phyloP scores from a whole-genome alignment of 2,113 vertebrate genomes.

The Meriones unguiculatus region DNA sequence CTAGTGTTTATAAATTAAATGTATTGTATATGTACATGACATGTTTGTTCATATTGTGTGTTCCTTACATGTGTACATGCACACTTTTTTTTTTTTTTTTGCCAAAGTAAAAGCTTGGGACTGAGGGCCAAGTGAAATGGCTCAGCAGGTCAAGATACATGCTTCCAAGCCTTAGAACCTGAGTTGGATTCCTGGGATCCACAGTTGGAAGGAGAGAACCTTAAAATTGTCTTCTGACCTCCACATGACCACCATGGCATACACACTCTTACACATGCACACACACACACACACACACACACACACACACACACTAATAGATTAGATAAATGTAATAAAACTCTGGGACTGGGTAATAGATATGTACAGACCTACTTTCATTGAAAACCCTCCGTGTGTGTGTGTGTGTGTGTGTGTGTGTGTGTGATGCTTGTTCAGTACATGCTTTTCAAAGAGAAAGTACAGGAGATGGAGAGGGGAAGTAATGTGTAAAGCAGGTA shows the following conservation, averaged over 20 bases:
- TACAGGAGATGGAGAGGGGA: not conserved
- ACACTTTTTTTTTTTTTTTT: not conserved
- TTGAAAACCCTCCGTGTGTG: not conserved
- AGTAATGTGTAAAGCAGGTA: not conserved
- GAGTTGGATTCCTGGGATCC: not conserved
- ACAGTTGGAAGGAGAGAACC: not conserved
- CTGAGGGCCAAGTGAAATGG: not conserved
- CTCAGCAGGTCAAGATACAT: not conserved
- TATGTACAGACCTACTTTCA: not conserved
- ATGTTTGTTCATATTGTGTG: not conserved
- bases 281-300: not conserved
- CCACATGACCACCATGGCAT: not conserved
- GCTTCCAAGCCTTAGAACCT: not conserved
- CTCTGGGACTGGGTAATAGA: not conserved
- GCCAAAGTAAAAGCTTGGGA: not conserved
- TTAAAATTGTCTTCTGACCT: not conserved
- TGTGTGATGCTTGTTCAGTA: not conserved
- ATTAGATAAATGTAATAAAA: not conserved
- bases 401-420: no score
- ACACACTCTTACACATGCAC: no score
- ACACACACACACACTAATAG: not conserved
- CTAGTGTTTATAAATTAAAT: not conserved
- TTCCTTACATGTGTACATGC: not conserved
- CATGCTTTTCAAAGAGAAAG: conserved; percentile 49
- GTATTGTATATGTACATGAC: not conserved